A percentile compares a stretch with the other conserved stretches of the same genome.
These are phyloP conservation scores for Temnothorax rugatulus DNA, from an alignment of 2,888 invertebrate species.

Conservation along the genomic window DNA sequence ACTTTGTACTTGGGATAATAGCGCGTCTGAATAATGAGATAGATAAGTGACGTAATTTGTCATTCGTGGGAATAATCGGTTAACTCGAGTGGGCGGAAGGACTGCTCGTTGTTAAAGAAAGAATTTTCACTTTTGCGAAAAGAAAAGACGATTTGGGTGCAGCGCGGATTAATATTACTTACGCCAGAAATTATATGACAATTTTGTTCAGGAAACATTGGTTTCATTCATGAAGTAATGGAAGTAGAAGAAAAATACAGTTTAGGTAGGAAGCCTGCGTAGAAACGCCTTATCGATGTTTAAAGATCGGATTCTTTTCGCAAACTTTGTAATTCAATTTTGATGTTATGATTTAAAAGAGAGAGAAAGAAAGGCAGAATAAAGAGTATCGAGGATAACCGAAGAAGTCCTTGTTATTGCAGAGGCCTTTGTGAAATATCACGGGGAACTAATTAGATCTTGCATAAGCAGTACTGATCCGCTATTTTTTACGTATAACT, in stretches of 20 bases:
- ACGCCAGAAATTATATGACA: neutral
- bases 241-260: neutral
- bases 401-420: neutral
- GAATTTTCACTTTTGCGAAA: constrained; percentile 23
- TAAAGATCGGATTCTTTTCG: neutral
- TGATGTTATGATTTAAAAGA: constrained; percentile 1
- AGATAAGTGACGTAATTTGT: constrained; percentile 47
- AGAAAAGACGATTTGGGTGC: neutral
- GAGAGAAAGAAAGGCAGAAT: neutral
- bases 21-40: constrained; percentile 41
- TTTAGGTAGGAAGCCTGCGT: too few relatives aligned
- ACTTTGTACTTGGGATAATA: constrained; percentile 35
- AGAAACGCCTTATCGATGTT: neutral
- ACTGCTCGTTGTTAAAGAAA: constrained; percentile 11
- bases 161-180: constrained; percentile 1
- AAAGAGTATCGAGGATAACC: constrained; percentile 20
- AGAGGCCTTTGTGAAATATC: neutral
- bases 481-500: constrained; percentile 6
- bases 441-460: constrained; percentile 11
- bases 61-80: constrained; percentile 26
- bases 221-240: neutral
- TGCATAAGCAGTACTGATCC: constrained; percentile 22
- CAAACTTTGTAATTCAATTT: constrained; percentile 32
- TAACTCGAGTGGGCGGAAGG: constrained; percentile 14
- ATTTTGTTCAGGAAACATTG: neutral